A percentile compares a stretch with the other conserved stretches of the same genome.
phyloP scores from a whole-genome alignment of 1,140 invertebrate species.

The Thaumetopoea pityocampa region DNA sequence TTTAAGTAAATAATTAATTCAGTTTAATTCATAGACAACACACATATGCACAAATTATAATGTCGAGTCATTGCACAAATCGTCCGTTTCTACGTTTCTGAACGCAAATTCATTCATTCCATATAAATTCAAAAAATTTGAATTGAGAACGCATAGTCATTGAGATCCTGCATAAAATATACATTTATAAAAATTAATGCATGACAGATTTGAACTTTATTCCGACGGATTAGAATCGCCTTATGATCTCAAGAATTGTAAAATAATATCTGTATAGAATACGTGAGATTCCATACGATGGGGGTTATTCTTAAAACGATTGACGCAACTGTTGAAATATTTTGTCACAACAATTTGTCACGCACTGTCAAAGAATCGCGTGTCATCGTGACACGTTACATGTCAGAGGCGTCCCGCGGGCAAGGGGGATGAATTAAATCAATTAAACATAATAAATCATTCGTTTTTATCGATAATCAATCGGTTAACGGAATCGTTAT shows the following conservation, averaged over 20 bases:
- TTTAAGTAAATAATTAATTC: constrained; percentile 13
- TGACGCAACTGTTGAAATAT: constrained; percentile 73
- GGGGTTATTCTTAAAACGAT: constrained; percentile 38
- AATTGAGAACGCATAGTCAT: constrained; percentile 60
- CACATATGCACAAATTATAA: constrained; percentile 33
- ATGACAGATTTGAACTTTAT: constrained; percentile 7
- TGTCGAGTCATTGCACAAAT: constrained; percentile 32
- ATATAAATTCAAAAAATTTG: constrained; percentile 48
- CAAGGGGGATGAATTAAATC: constrained; percentile 53
- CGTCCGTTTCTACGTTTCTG: constrained; percentile 30
- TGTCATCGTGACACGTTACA: constrained; percentile 52
- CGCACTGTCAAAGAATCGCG: constrained; percentile 54
- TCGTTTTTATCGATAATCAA: constrained; percentile 52
- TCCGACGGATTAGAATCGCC: constrained; percentile 6
- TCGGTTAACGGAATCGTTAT: constrained; percentile 58
- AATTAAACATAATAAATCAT: constrained; percentile 63
- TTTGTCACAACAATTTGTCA: constrained; percentile 75
- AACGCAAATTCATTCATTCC: constrained; percentile 56
- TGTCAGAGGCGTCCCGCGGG: constrained; percentile 35
- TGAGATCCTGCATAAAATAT: constrained; percentile 29
- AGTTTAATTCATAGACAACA: background rate
- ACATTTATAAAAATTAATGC: background rate
- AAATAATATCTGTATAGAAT: constrained; percentile 23
- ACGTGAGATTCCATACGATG: constrained; percentile 41
- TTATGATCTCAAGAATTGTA: constrained; percentile 4